Conservation (phyloP, 2,113 vertebrate species). For the Tursiops truncatus region DNA sequence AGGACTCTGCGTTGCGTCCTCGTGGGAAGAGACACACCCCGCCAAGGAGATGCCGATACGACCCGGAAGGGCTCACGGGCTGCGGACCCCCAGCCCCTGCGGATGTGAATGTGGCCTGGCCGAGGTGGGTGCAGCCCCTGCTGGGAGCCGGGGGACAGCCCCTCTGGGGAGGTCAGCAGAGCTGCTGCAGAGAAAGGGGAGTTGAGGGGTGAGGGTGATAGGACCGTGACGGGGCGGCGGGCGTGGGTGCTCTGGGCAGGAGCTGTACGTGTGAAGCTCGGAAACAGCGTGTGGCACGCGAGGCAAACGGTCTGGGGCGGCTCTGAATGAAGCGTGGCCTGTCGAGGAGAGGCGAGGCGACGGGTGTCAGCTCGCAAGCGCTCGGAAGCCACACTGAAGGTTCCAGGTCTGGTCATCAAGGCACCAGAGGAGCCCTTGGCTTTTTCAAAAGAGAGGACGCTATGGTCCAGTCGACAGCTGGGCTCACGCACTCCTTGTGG, state of each 20-base stretch:
- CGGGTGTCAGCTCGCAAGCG: not conserved
- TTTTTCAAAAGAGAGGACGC: not conserved
- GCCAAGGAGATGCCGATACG: fast-evolving
- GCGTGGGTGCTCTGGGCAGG: fast-evolving
- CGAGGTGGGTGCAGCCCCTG: fast-evolving
- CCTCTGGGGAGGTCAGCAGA: not conserved
- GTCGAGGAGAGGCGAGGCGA: too few relatives aligned
- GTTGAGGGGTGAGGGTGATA: fast-evolving
- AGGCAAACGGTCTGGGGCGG: not conserved
- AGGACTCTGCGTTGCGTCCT: fast-evolving
- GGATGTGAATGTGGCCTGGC: not conserved
- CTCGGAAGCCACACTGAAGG: not conserved
- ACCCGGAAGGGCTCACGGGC: fast-evolving
- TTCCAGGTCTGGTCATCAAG: too few relatives aligned
- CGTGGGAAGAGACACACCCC: fast-evolving
- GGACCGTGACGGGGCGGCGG: fast-evolving
- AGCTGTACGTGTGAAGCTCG: fast-evolving
- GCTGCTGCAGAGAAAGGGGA: fast-evolving
- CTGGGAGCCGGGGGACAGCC: fast-evolving
- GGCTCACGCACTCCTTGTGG: fast-evolving
- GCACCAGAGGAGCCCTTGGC: not conserved
- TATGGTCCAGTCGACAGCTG: fast-evolving
- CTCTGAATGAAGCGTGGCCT: fast-evolving
- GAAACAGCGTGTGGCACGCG: fast-evolving
- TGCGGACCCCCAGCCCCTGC: fast-evolving